Conservation (phyloP, 2,113 vertebrate species). For the Platysteira castanea region DNA sequence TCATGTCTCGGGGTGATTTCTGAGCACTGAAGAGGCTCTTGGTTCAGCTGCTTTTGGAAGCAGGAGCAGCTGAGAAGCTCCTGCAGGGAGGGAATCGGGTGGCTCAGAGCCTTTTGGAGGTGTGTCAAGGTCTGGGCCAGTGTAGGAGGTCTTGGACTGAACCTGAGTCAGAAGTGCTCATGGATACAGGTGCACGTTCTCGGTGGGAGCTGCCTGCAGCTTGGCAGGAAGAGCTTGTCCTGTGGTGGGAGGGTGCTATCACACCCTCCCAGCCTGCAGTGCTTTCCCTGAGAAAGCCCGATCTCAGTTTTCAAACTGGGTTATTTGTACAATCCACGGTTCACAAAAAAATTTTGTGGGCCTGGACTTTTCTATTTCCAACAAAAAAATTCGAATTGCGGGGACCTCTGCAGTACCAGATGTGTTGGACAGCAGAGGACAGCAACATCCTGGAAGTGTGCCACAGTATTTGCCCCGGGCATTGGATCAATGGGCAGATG, state of each 20-base stretch:
- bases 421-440: neutral
- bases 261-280: neutral
- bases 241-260: neutral
- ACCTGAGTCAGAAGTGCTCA: neutral
- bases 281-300: neutral
- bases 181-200: neutral
- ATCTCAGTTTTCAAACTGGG: neutral
- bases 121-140: neutral
- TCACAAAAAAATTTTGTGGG: neutral
- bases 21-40: neutral
- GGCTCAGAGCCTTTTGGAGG: neutral
- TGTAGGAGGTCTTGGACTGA: neutral
- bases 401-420: neutral
- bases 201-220: neutral
- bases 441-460: neutral
- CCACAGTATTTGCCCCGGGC: neutral
- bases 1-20: neutral
- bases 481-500: neutral
- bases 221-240: neutral
- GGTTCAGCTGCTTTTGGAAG: neutral
- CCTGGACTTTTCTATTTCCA: neutral
- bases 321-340: neutral
- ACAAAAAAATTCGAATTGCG: neutral
- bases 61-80: neutral
- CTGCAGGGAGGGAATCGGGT: fast-evolving